Evolutionary conservation across 2,113 vertebrate genomes (phyloP), one percentile per base, ranked within the genome.

Genomic region (Suricata suricatta): DNA sequence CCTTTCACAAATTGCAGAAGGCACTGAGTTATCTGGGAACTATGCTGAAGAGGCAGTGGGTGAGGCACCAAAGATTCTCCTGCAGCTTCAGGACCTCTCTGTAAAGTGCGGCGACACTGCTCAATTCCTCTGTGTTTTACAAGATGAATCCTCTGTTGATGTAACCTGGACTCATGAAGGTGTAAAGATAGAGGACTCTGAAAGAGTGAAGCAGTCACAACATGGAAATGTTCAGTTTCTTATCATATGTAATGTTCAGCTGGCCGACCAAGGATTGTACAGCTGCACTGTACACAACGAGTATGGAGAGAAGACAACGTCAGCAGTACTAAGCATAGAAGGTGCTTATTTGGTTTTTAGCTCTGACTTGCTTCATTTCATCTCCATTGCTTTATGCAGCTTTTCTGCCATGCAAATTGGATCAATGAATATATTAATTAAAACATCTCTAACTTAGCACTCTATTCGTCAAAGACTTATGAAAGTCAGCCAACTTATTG

Each of bases 311-410:
- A 99, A 98, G 98, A 99, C 98, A 97, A 99, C 98, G 16, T 98
- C 99, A 74, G 99, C 99, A 90, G 98, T 98, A 97, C 99, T 99
- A 98, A 99, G 98, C 35, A 97, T 99, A 95, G 99, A 99, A 99
- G 99, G 99, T 99, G 99, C 98, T 99, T 99, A 98, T 99, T 95
- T 98, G 97, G 98, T 98, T 98, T 99, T 98, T 98, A 98, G 98
- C 98, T 98, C 69, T 88, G 68, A 96, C 77, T 98, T 97, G 94
- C 52, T 88, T 98, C 97, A 98, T 99, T 98, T 98, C 85, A 88
- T 93, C 93, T 98, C 96, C 91, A 94, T 98, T 8, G 23, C 81
- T 98, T 97, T 91, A 69, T 52, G 95, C 23, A 29, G 63, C 63
- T 94, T 96, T 97, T 66, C 44, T 97, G 50, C 81, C 84, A 77